Base-by-base conservation (phyloP, 2,888 invertebrate genomes). In the Orgyia antiqua region DNA sequence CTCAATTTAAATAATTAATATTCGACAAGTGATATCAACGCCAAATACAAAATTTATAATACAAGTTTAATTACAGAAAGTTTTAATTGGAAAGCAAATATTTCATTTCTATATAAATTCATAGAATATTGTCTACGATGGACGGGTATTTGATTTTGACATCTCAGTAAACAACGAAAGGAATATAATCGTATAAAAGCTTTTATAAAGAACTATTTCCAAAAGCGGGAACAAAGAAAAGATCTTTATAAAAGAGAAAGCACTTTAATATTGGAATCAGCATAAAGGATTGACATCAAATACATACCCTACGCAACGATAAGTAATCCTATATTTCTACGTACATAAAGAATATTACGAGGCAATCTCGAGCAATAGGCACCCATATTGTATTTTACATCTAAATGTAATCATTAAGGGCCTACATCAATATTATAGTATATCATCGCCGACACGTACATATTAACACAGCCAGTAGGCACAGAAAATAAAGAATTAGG, bases 201-300 rank as follows among this genome's bases (percentile, higher is more conserved):
- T n/a, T 25, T 31, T 35, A 30, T n/a, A 28, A 38, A 49, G 13
- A 37, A 47, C 47, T 48, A 47, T 49, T 37, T 31, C 37, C 36
- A 28, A n/a, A 31, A 25, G 34, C 28, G 32, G 23, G 31, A 31
- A 41, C 42, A 45, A 45, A 36, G 29, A 39, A 42, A 36, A 42
- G n/a, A 32, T 45, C 34, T 18, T 13, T 34, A 45, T 40, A 45
- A 38, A 46, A 29, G 40, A 42, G 36, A n/a, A n/a, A 42, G 34
- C 29, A 34, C 49, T 51, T 49, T 51, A 46, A 52, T 52, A 51
- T 52, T 42, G 46, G 38, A 49, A 46, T 52, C 53, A 49, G 53
- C 41, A 45, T 46, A 51, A 39, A 46, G 41, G 53, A 51, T 52
- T 52, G 51, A 40, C 46, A 45, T 46, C 46, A 51, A 52, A 51